These are phyloP conservation scores for Zoanthus sansibaricus DNA, from an alignment of 92 coral and sea anemone species.

Conservation along the genomic window DNA sequence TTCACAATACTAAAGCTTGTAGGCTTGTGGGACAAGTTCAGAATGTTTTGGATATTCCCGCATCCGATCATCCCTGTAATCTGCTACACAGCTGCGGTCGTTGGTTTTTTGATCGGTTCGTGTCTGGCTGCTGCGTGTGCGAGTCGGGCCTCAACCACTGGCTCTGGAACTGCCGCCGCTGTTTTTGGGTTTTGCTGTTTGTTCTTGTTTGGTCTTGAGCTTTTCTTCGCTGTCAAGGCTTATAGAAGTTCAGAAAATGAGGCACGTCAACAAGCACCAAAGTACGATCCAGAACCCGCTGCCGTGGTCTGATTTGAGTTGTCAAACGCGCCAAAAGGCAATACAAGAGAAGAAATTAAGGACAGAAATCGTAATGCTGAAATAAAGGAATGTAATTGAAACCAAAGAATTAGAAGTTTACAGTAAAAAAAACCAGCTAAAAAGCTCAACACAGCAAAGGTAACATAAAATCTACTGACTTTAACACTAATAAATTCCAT, in stretches of 20 bases:
- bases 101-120: constrained; percentile 76
- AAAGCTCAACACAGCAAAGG: no score
- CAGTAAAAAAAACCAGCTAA: no score
- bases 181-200: constrained; percentile 80
- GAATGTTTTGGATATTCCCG: constrained; percentile 78
- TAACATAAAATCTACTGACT: no score
- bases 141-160: constrained; percentile 1
- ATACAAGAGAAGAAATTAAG: no score
- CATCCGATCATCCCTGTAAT: constrained; percentile 74
- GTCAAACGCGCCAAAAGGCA: no score
- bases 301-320: constrained; percentile 9
- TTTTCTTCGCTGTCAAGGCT: constrained; percentile 66
- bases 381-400: no score
- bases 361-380: no score
- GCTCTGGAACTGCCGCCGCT: constrained; percentile 78
- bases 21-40: constrained; percentile 85
- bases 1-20: constrained; percentile 85
- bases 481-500: no score
- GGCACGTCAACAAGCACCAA: constrained; percentile 65
- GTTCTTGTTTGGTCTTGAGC: constrained; percentile 76
- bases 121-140: constrained; percentile 73
- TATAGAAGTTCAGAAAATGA: constrained; percentile 79
- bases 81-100: constrained; percentile 72
- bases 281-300: constrained; percentile 32
- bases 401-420: no score